phyloP scores from a whole-genome alignment of 2,888 invertebrate species.

The Synanthedon andrenaeformis region DNA sequence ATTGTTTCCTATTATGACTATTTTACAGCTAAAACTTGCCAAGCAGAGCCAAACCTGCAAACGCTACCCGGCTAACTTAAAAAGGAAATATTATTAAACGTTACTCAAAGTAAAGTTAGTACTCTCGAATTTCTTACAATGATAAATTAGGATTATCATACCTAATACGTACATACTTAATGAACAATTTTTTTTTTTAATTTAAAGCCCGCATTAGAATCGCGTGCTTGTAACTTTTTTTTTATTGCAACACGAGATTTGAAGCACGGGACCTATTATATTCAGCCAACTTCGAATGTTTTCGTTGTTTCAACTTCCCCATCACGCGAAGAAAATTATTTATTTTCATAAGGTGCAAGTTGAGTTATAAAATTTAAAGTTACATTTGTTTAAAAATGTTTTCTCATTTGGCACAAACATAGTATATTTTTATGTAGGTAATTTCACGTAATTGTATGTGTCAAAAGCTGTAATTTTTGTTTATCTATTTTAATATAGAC shows the following conservation, averaged over 20 bases:
- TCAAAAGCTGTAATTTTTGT: no score
- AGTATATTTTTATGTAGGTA: no score
- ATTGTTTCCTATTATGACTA: constrained; percentile 12
- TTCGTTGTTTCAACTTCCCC: constrained; percentile 26
- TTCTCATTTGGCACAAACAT: no score
- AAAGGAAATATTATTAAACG: constrained; percentile 14
- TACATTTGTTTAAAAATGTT: no score
- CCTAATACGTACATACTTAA: background rate
- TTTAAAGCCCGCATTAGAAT: constrained; percentile 24
- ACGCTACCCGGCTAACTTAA: constrained; percentile 11
- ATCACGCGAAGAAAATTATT: constrained; percentile 31
- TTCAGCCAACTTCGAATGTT: constrained; percentile 24
- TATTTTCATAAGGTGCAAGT: background rate
- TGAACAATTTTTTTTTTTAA: constrained; percentile 15
- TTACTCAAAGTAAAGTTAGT: constrained; percentile 5
- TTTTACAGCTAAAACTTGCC: constrained; percentile 11
- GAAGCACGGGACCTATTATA: constrained; percentile 23
- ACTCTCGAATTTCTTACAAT: constrained; percentile 4
- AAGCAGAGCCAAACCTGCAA: constrained; percentile 4
- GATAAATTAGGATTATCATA: constrained; percentile 2
- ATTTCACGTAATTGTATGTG: no score
- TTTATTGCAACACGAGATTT: constrained; percentile 27
- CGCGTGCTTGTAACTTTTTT: constrained; percentile 24
- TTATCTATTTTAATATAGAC: no score
- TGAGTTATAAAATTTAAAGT: no score